A percentile compares a stretch with the other conserved stretches of the same genome.
Conservation (phyloP, 2,113 vertebrate species). For the Oophaga pumilio region DNA sequence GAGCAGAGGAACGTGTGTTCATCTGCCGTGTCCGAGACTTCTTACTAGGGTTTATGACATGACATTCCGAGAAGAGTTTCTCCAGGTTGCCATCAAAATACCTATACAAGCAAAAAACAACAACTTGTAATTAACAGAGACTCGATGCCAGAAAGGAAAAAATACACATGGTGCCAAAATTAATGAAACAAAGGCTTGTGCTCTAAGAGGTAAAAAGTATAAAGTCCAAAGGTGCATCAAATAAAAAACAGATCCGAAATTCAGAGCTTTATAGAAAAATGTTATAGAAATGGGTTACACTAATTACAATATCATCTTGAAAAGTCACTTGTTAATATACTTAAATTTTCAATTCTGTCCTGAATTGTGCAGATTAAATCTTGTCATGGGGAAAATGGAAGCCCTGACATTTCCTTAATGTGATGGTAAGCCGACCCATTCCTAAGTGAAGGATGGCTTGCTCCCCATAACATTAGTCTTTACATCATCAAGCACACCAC, state of each 20-base stretch:
- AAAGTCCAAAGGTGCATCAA: neutral
- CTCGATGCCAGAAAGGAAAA: neutral
- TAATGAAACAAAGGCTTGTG: neutral
- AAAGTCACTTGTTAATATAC: too few relatives aligned
- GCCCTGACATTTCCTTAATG: too few relatives aligned
- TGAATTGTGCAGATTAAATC: too few relatives aligned
- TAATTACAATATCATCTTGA: too few relatives aligned
- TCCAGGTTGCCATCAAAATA: slow-evolving; percentile 99
- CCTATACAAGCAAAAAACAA: slow-evolving; percentile 69
- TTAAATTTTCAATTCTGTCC: too few relatives aligned
- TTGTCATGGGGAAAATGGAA: too few relatives aligned
- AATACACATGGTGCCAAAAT: neutral
- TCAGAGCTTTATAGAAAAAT: neutral
- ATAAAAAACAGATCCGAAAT: neutral
- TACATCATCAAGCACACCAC: too few relatives aligned
- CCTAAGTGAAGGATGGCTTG: too few relatives aligned
- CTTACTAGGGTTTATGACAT: slow-evolving; percentile 99
- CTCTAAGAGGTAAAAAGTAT: neutral
- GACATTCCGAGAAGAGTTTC: slow-evolving; percentile 99
- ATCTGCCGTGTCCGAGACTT: slow-evolving; percentile 95
- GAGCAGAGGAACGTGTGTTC: slow-evolving; percentile 97
- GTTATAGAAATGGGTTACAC: neutral
- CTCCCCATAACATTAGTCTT: too few relatives aligned
- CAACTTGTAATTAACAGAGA: neutral
- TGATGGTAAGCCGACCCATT: too few relatives aligned